phyloP scores from a whole-genome alignment of 1,140 invertebrate species.

The Batillaria attramentaria region DNA sequence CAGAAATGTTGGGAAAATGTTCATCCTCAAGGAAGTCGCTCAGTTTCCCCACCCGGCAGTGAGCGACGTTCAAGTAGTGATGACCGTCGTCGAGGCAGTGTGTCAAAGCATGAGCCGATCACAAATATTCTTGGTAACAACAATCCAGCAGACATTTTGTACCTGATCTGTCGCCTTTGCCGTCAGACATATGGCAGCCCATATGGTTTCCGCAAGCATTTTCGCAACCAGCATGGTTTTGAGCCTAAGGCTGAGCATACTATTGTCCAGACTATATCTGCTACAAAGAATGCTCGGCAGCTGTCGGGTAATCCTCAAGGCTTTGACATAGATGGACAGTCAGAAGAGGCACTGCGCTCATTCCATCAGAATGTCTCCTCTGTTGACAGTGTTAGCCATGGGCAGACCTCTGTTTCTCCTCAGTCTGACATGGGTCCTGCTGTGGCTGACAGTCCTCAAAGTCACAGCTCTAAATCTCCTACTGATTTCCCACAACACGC shows the following conservation, averaged over 20 bases:
- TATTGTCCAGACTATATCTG: conserved; percentile 66
- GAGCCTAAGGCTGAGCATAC: conserved; percentile 65
- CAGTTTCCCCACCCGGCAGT: conserved; percentile 25
- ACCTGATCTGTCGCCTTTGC: conserved; percentile 65
- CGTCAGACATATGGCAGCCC: conserved; percentile 68
- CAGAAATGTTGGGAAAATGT: not conserved
- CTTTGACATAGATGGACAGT: not conserved
- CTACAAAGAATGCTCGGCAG: conserved; percentile 59
- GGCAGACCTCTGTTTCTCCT: not conserved
- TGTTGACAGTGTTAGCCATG: not conserved
- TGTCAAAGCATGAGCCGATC: conserved; percentile 66
- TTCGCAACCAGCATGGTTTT: conserved; percentile 67
- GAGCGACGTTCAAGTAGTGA: conserved; percentile 20
- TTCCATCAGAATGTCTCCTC: not conserved
- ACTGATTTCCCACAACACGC: not conserved
- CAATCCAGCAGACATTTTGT: conserved; percentile 63
- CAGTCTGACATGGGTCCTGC: not conserved
- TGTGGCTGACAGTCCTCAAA: not conserved
- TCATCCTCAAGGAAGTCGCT: not conserved
- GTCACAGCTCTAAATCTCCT: conserved; percentile 1
- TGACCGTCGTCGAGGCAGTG: conserved; percentile 33
- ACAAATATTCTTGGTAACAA: conserved; percentile 65
- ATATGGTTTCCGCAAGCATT: conserved; percentile 68
- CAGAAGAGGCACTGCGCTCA: not conserved
- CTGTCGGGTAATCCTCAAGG: conserved; percentile 31